These are phyloP conservation scores for Pristionchus mayeri DNA, from an alignment of 2,888 invertebrate species.

Conservation along the genomic window DNA sequence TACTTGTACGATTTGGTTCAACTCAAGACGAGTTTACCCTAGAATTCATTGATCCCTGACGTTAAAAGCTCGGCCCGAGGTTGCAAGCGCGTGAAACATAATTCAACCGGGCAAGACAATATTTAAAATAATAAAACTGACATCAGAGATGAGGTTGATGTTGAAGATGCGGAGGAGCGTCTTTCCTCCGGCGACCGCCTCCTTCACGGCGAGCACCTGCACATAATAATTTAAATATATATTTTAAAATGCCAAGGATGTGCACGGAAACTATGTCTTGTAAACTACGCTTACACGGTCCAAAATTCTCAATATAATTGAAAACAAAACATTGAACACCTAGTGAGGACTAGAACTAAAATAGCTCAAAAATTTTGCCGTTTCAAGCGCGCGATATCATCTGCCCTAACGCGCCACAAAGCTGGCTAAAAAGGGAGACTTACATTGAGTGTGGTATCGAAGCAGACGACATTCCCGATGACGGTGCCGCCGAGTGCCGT, in stretches of 20 bases:
- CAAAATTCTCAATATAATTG: not conserved
- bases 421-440: not conserved
- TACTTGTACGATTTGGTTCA: no score
- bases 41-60: no score
- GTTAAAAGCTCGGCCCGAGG: no score
- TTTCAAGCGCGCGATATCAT: no score
- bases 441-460: slow-evolving; percentile 56
- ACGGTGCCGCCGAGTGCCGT: slow-evolving; percentile 52
- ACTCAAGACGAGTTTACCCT: no score
- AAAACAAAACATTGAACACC: no score
- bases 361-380: not conserved
- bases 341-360: not conserved
- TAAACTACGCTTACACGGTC: not conserved
- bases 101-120: no score
- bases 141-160: slow-evolving; percentile 54
- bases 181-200: slow-evolving; percentile 51
- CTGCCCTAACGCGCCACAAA: not conserved
- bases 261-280: not conserved
- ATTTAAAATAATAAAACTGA: slow-evolving; percentile 49
- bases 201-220: slow-evolving; percentile 58
- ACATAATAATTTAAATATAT: not conserved
- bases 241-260: not conserved
- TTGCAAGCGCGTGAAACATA: no score
- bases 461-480: slow-evolving; percentile 55
- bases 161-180: slow-evolving; percentile 59